Base-by-base conservation (phyloP, 2,888 invertebrate genomes). In the Trileptium ribeirensis region DNA sequence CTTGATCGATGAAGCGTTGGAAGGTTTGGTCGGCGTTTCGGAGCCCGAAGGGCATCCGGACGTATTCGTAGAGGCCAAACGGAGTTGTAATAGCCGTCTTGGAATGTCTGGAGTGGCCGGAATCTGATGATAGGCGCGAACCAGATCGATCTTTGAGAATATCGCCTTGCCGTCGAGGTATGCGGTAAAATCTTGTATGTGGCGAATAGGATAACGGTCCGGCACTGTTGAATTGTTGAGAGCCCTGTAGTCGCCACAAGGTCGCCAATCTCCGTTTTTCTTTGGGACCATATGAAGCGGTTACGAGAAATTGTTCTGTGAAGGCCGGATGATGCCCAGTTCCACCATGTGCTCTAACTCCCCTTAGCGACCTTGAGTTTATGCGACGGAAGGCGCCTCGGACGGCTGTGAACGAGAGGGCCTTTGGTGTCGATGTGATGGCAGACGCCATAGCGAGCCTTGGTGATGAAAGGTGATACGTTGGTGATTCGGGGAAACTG, bases 231-330 rank as follows among this genome's bases (percentile, higher is more conserved):
- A 15, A 8, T 29, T 36, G 29, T 33, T 70, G 29, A 36, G 36
- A n/a, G 8, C 15, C 29, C 70, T 3, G 29, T 70, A 70, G 36
- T 70, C 70, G 8, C 70, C 70, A n/a, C 70, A 70, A 3, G 70
- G 70, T 70, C 70, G 70, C 70, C 70, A 70, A 70, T 70, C 70
- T n/a, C n/a, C n/a, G n/a, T n/a, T n/a, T n/a, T n/a, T n/a, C n/a
- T n/a, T n/a, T n/a, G n/a, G n/a, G n/a, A n/a, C n/a, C n/a, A n/a
- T n/a, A n/a, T n/a, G n/a, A n/a, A n/a, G n/a, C n/a, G n/a, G n/a
- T n/a, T n/a, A n/a, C n/a, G n/a, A n/a, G n/a, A n/a, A n/a, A n/a
- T n/a, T n/a, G n/a, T n/a, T n/a, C n/a, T n/a, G n/a, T n/a, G n/a
- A n/a, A n/a, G n/a, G n/a, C n/a, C n/a, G n/a, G n/a, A n/a, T n/a